Evolutionary conservation across 2,113 vertebrate species (phyloP).

Genomic region (Tinamus guttatus): DNA sequence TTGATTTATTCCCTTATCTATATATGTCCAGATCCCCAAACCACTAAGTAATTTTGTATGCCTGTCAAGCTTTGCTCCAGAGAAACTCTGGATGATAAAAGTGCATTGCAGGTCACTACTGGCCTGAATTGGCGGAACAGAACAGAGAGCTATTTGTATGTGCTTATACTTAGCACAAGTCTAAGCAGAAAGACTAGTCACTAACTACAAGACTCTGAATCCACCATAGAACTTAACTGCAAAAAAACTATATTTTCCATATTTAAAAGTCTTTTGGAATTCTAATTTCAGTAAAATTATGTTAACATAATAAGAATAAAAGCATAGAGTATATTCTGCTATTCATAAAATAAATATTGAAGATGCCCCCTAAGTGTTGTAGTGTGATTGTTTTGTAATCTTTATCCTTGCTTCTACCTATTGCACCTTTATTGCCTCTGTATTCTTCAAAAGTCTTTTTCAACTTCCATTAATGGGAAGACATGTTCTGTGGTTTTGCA

Average conservation of each 20-base stretch:
- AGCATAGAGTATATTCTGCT: not conserved
- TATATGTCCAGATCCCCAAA: constrained; percentile 15
- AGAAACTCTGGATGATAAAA: not conserved
- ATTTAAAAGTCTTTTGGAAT: not conserved
- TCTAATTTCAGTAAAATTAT: not conserved
- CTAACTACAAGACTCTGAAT: not conserved
- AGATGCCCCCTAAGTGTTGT: not conserved
- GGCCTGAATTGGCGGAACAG: not conserved
- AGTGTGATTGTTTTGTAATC: not conserved
- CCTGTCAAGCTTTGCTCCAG: constrained; percentile 23
- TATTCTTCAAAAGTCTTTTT: not conserved
- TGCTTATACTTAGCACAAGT: not conserved
- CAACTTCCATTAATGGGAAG: not conserved
- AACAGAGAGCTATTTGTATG: not conserved
- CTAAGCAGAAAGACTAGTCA: not conserved
- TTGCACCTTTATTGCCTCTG: not conserved
- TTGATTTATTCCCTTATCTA: constrained; percentile 39
- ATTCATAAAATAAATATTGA: not conserved
- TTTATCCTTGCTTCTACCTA: not conserved
- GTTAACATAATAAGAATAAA: not conserved
- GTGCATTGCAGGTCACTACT: constrained; percentile 11
- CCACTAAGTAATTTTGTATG: constrained; percentile 61
- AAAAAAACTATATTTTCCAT: not conserved
- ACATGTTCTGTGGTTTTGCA: not conserved
- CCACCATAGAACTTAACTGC: not conserved